Evolutionary conservation across 2,113 vertebrate genomes (phyloP).

Genomic region (Megatriorchis doriae): DNA sequence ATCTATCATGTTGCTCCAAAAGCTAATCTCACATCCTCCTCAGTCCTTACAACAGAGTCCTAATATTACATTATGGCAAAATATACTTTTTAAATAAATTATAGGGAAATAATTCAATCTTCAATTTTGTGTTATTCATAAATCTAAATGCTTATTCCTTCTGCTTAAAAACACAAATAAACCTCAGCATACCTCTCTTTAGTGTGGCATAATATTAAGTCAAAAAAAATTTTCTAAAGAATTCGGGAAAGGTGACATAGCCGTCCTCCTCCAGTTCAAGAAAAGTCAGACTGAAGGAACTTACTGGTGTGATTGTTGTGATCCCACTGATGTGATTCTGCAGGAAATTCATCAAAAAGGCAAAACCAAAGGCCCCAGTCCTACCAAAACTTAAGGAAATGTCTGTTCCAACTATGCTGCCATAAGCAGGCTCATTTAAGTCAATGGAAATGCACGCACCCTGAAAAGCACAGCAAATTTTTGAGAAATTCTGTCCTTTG

Average conservation of each 20-base stretch:
- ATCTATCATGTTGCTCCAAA: neutral
- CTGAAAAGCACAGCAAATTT: neutral
- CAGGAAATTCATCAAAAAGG: neutral
- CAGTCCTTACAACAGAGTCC: neutral
- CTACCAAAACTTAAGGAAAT: neutral
- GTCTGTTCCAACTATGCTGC: neutral
- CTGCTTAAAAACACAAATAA: neutral
- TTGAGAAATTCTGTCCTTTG: neutral
- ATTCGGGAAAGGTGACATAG: neutral
- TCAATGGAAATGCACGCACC: neutral
- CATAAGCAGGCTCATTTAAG: neutral
- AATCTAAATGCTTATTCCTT: neutral
- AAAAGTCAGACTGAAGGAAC: neutral
- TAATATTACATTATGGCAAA: neutral
- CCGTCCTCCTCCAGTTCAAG: neutral
- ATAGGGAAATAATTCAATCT: neutral
- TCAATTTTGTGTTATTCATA: neutral
- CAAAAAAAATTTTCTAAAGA: neutral
- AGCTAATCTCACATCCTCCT: neutral
- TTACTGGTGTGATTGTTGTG: neutral
- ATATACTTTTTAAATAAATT: neutral
- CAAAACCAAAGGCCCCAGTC: neutral
- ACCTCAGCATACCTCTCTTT: neutral
- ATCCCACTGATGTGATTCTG: neutral
- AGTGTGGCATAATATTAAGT: neutral